A percentile compares a stretch with the other conserved stretches of the same genome.
These are phyloP conservation scores for Channa striata DNA, from an alignment of 2,797 vertebrate genomes.

Conservation along the genomic window DNA sequence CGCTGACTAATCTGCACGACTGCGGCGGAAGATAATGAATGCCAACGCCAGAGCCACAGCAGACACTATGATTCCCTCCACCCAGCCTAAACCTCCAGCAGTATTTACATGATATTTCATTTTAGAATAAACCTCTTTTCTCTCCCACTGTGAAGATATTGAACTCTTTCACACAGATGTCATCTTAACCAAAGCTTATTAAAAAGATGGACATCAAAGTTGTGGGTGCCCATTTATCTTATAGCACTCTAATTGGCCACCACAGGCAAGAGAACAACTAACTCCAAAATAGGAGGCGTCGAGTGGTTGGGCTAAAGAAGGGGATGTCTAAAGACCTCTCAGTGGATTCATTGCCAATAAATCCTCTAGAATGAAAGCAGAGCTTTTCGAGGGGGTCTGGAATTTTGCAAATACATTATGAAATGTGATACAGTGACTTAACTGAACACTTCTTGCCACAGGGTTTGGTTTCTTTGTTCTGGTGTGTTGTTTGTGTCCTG, in stretches of 20 bases:
- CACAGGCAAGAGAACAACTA: slow-evolving; percentile 82
- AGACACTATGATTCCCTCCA: slow-evolving; percentile 71
- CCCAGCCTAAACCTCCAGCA: slow-evolving; percentile 80
- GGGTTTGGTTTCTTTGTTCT: slow-evolving; percentile 72
- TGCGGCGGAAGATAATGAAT: slow-evolving; percentile 81
- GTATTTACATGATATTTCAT: slow-evolving; percentile 85
- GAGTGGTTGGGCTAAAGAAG: slow-evolving; percentile 74
- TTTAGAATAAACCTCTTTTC: slow-evolving; percentile 86
- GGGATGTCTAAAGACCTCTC: slow-evolving; percentile 82
- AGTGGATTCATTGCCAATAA: slow-evolving; percentile 83
- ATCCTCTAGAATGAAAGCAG: slow-evolving; percentile 77
- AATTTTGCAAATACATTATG: slow-evolving; percentile 82
- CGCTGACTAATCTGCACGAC: slow-evolving; percentile 81
- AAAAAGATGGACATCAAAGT: slow-evolving; percentile 87
- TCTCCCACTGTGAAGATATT: slow-evolving; percentile 83
- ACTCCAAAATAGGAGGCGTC: slow-evolving; percentile 80
- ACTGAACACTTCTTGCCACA: slow-evolving; percentile 67
- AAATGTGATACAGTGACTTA: slow-evolving; percentile 80
- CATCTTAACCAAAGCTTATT: slow-evolving; percentile 88
- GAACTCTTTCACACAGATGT: slow-evolving; percentile 86
- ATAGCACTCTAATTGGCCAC: slow-evolving; percentile 84
- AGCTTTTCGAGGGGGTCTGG: slow-evolving; percentile 73
- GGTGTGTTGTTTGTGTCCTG: slow-evolving; percentile 54
- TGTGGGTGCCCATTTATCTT: slow-evolving; percentile 81
- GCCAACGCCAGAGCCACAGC: slow-evolving; percentile 68